phyloP scores from a whole-genome alignment of 2,888 invertebrate species.

The Gandaritis pyraliata region DNA sequence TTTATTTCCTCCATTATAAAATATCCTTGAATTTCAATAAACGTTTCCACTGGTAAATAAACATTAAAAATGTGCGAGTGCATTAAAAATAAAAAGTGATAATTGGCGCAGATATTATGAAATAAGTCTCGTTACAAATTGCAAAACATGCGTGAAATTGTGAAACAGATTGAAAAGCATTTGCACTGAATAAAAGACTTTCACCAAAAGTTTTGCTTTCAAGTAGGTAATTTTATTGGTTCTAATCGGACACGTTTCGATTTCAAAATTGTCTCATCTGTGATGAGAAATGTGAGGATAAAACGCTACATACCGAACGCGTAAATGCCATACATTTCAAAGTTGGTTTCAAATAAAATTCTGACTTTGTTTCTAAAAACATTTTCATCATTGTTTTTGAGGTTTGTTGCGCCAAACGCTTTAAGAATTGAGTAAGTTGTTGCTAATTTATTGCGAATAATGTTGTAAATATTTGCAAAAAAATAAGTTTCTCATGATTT shows the following conservation, averaged over 20 bases:
- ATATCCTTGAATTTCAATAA: constrained; percentile 23
- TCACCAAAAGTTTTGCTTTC: constrained; percentile 37
- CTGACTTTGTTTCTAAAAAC: background rate
- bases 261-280: constrained; percentile 33
- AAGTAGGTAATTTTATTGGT: constrained; percentile 32
- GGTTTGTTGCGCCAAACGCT: background rate
- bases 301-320: constrained; percentile 5
- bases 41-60: constrained; percentile 10
- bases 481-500: background rate
- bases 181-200: constrained; percentile 39
- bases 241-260: constrained; percentile 31
- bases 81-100: constrained; percentile 16
- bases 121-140: constrained; percentile 26
- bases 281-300: constrained; percentile 27
- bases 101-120: constrained; percentile 18
- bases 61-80: constrained; percentile 15
- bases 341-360: background rate
- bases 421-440: background rate
- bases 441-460: background rate
- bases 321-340: background rate
- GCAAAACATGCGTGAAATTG: constrained; percentile 34
- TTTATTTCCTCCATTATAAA: background rate
- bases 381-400: background rate
- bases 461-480: too few relatives aligned
- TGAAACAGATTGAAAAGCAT: constrained; percentile 31